These are phyloP conservation scores for Gerris buenoi DNA, from an alignment of 1,140 invertebrate species.

Conservation along the genomic window DNA sequence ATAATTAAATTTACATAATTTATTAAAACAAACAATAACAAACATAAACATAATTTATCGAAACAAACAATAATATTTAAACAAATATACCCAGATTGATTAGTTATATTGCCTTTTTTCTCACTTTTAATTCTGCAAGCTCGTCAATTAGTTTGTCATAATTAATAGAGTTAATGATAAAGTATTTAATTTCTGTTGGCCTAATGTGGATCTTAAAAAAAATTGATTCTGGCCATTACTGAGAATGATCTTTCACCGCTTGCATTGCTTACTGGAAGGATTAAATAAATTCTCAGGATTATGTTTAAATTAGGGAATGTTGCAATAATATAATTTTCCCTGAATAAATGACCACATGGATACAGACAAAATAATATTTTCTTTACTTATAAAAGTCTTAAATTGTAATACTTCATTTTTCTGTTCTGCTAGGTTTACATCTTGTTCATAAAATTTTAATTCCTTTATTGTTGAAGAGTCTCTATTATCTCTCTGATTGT, in stretches of 20 bases:
- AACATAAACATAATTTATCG: too few relatives aligned
- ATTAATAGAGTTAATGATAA: neutral
- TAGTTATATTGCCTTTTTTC: neutral
- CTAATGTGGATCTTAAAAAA: neutral
- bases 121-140: conserved; percentile 1
- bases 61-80: neutral
- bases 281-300: too few relatives aligned
- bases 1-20: neutral
- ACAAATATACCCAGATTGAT: conserved; percentile 1
- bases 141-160: neutral
- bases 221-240: neutral
- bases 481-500: neutral
- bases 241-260: neutral
- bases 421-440: neutral
- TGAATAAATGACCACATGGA: conserved; percentile 1
- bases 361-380: neutral
- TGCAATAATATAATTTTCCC: too few relatives aligned
- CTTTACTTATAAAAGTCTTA: too few relatives aligned
- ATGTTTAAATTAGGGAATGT: too few relatives aligned
- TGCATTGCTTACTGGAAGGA: too few relatives aligned
- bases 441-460: neutral
- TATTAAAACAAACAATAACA: too few relatives aligned
- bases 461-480: conserved; percentile 1
- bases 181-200: neutral
- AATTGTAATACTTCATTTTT: too few relatives aligned